Evolutionary conservation across 2,888 invertebrate genomes (phyloP), one percentile per base, ranked within the genome.

Genomic region (Eristalis pertinax): DNA sequence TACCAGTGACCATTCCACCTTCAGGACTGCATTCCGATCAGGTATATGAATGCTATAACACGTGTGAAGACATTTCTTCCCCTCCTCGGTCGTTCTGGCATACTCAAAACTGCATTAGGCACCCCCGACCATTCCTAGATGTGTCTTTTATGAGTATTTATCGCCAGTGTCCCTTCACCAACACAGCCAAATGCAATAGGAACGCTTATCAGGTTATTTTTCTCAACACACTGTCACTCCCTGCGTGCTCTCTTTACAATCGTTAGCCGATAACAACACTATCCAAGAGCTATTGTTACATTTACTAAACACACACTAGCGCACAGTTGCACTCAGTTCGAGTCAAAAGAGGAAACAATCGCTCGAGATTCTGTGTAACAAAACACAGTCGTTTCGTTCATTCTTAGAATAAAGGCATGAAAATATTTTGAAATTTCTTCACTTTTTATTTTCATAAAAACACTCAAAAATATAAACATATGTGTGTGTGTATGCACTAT

Each of bases 161-260:
- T 79, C 29, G 63, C 74, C 32, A 64, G 50, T 65, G 10, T 62
- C 32, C 50, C 68, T 70, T 75, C 24, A 38, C 63, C 41, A 50
- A 62, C 70, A 74, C 64, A 26, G 60, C 15, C 62, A 60, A 0
- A 56, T 26, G 29, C 69, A 35, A 29, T 43, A 67, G 72, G 76
- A 65, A 19, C 50, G 60, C 74, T 82, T 82, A 86, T 86, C 85
- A 75, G 60, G 38, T 62, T 76, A 24, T 43, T 77, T 50, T 81
- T 69, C 41, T 29, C 68, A 32, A 67, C 60, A 60, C 70, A 43
- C 69, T 65, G 62, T 58, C 73, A 60, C 73, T 73, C 32, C 32
- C 63, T 72, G 8, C 41, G 56, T 73, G 56, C 38, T 67, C 41
- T 74, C 62, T 70, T 50, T 62, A 64, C 80, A 76, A 73, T 72